Conservation (phyloP, 2,797 vertebrate genomes). For the Labroides dimidiatus region DNA sequence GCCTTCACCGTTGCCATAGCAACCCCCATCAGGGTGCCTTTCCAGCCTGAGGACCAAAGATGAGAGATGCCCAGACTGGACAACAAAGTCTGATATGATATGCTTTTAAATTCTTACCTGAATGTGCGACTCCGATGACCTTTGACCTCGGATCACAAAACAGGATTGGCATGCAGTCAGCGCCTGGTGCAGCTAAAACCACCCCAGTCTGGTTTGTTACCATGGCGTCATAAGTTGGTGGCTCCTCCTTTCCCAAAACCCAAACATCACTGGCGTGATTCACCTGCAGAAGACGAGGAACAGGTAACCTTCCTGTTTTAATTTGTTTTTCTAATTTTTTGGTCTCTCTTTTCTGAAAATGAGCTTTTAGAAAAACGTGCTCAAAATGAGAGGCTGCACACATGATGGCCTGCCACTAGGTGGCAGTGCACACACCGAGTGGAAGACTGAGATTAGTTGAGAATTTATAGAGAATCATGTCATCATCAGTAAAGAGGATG, state of each 20-base stretch:
- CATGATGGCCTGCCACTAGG: no score
- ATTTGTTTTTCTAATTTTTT: no score
- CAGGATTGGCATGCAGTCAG: slow-evolving; percentile 94
- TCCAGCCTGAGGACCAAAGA: slow-evolving; percentile 87
- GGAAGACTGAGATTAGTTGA: no score
- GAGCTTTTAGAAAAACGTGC: no score
- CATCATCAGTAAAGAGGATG: no score
- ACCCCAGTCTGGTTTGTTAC: slow-evolving; percentile 86
- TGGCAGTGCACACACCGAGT: no score
- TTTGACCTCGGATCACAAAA: slow-evolving; percentile 91
- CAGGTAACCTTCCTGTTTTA: background rate
- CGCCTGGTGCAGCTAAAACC: slow-evolving; percentile 91
- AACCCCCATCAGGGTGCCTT: slow-evolving; percentile 90
- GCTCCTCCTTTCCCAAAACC: slow-evolving; percentile 87
- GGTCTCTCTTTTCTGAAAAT: no score
- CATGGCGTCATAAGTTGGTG: slow-evolving; percentile 89
- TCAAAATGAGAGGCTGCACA: no score
- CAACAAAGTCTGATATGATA: no score
- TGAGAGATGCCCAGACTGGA: background rate
- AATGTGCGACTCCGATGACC: slow-evolving; percentile 91
- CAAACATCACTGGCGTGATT: slow-evolving; percentile 88
- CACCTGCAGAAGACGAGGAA: slow-evolving; percentile 75
- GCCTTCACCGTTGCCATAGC: slow-evolving; percentile 90
- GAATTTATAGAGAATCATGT: no score
- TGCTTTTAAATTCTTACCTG: slow-evolving; percentile 66